Evolutionary conservation across 37 sponge, comb jelly and placozoan genomes (phyloP).

Genomic region (Chondrosia reniformis): DNA sequence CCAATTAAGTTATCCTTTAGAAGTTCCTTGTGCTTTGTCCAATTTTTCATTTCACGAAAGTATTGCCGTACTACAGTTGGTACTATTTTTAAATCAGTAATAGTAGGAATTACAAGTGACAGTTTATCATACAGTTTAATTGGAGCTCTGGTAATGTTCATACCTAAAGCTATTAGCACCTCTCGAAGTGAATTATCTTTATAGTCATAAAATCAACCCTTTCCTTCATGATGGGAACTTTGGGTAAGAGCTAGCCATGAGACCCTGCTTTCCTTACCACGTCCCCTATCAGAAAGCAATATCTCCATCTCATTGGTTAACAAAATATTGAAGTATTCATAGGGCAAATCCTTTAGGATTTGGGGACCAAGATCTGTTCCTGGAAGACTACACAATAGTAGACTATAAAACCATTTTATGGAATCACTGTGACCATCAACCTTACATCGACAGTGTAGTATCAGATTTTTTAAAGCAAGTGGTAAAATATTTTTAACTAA

Average conservation of each 20-base stretch:
- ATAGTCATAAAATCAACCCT: neutral
- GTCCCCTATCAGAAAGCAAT: neutral
- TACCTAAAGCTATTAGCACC: neutral
- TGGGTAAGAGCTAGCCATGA: neutral
- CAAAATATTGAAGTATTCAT: neutral
- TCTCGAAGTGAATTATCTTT: neutral
- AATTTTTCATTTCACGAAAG: too few species aligned
- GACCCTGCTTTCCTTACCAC: neutral
- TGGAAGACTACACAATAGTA: neutral
- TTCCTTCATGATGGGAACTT: neutral
- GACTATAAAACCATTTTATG: neutral
- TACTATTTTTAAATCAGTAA: too few species aligned
- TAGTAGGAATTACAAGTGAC: neutral
- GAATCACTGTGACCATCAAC: neutral
- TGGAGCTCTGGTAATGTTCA: neutral
- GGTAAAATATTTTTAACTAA: slow-evolving; percentile 48
- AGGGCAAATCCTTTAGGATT: neutral
- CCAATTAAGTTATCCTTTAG: too few species aligned
- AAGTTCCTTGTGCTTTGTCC: too few species aligned
- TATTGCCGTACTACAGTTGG: too few species aligned
- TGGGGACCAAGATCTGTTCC: neutral
- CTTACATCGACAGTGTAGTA: neutral
- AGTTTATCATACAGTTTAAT: neutral
- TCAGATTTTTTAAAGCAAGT: slow-evolving; percentile 53
- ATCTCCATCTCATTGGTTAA: neutral